These are phyloP conservation scores for Polypedilum pembai DNA, from an alignment of 1,140 invertebrate species.

Conservation along the genomic window DNA sequence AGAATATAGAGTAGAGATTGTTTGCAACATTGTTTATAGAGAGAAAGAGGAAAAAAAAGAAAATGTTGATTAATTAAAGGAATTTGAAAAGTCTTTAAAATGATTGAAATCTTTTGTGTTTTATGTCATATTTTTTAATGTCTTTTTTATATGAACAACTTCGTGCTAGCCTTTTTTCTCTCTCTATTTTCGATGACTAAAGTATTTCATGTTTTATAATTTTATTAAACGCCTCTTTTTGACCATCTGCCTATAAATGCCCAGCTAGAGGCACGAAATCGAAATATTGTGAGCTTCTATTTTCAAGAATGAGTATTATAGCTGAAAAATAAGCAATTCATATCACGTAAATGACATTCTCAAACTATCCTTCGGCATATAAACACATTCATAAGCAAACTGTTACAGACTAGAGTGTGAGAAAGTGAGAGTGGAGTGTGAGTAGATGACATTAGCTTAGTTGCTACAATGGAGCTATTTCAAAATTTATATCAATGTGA, in stretches of 20 bases:
- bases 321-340: slow-evolving; percentile 23
- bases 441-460: background rate
- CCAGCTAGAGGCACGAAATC: background rate
- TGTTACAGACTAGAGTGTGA: background rate
- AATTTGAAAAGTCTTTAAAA: background rate
- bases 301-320: background rate
- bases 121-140: too few relatives aligned
- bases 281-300: background rate
- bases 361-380: slow-evolving; percentile 24
- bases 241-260: slow-evolving; percentile 3
- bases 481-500: slow-evolving; percentile 15
- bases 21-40: too few relatives aligned
- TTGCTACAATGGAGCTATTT: slow-evolving; percentile 18
- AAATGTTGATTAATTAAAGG: too few relatives aligned
- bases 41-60: too few relatives aligned
- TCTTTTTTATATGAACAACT: too few relatives aligned
- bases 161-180: too few relatives aligned
- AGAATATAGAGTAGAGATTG: too few relatives aligned
- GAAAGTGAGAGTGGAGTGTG: background rate
- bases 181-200: background rate
- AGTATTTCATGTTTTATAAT: background rate
- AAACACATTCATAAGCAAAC: slow-evolving; percentile 22
- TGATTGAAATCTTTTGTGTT: too few relatives aligned
- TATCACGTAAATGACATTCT: slow-evolving; percentile 26
- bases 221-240: slow-evolving; percentile 8